Evolutionary conservation across 2,113 vertebrate species (phyloP).

Genomic region (Meleagris gallopavo): DNA sequence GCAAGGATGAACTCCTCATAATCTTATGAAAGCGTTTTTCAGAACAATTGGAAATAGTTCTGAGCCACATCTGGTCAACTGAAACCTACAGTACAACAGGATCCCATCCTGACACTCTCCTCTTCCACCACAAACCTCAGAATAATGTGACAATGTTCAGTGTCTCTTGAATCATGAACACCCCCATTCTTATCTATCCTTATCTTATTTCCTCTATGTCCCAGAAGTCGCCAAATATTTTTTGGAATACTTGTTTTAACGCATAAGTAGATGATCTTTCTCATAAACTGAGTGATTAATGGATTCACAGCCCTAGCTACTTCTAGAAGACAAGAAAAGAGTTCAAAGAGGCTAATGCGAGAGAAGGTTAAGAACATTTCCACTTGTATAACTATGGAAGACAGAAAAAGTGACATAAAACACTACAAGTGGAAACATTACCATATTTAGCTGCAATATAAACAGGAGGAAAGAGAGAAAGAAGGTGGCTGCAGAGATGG

Average conservation of each 20-base stretch:
- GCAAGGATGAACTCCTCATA: neutral
- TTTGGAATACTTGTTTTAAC: neutral
- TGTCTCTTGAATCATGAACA: neutral
- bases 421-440: neutral
- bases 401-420: neutral
- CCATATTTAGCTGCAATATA: neutral
- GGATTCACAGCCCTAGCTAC: neutral
- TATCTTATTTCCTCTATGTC: neutral
- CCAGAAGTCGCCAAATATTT: neutral
- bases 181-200: neutral
- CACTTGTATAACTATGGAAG: neutral
- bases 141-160: neutral
- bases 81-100: neutral
- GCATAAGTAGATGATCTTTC: neutral
- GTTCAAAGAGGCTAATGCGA: neutral
- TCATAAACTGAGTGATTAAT: neutral
- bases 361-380: neutral
- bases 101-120: neutral
- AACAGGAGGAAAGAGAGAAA: neutral
- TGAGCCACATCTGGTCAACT: neutral
- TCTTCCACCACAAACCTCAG: neutral
- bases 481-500: neutral
- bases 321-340: neutral
- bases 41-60: neutral
- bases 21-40: neutral